Base-by-base conservation (phyloP, 1,140 invertebrate species). In the Drosophila tropicalis region DNA sequence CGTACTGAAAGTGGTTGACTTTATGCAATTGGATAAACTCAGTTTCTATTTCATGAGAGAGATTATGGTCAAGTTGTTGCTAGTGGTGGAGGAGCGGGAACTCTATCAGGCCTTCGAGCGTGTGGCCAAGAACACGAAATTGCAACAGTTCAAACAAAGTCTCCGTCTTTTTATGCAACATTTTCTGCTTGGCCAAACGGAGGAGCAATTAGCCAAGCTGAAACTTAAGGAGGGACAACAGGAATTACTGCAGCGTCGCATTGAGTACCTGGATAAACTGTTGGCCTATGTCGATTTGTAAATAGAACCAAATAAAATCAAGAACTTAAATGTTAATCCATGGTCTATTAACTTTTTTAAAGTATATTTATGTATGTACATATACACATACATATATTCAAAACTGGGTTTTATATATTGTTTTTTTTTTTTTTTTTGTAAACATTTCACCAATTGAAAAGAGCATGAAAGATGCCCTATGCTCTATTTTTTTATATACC, bases 1-100 rank as follows among this genome's bases (percentile, higher is more conserved):
- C 6, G 94, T 98, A 29, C 93, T 99, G 0, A 99, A 99, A 94
- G 90, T 92, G 3, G 93, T 97, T 1, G 92, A 96, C 78, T 96
- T 97, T 90, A 93, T 94, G 19, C 95, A 97, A 84, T 92, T 97
- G 80, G 94, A 96, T 61, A 95, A 95, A 82, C 73, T 92, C 1
- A 94, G 94, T 22, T 93, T 97, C 47, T 92, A 94, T 58, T 94
- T 97, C 55, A 90, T 97, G 65, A 94, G 95, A 29, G 94, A 95
- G 79, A 93, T 95, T 19, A 92, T 97, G 67, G 77, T 95, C 0
- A 93, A 93, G 15, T 92, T 97, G 63, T 90, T 97, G 15, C 92
- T 97, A 62, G 90, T 97, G 6, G 74, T 96, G 1, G 70, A 89
- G 5, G 87, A 91, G 19, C 65, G 40, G 0, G 76, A 87, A 55